These are phyloP conservation scores for Drosophila aff. DNA, from an alignment of 1,140 invertebrate species.

Conservation along the genomic window DNA sequence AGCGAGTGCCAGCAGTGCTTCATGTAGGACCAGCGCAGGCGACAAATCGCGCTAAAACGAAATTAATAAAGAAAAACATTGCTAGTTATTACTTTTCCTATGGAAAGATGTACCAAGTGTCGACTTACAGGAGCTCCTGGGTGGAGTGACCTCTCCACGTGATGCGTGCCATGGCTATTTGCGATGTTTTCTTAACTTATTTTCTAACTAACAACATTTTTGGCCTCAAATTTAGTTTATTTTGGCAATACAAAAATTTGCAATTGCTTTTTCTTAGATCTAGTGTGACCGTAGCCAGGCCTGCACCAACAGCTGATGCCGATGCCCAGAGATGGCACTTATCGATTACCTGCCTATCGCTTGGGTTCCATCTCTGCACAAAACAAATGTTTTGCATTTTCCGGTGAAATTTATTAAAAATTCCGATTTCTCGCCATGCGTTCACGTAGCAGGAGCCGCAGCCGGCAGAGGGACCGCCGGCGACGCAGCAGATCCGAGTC, in stretches of 20 bases:
- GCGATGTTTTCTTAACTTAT: no score
- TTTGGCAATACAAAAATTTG: constrained; percentile 2
- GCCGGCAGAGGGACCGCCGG: constrained; percentile 40
- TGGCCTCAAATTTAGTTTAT: background rate
- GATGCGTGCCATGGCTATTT: constrained; percentile 53
- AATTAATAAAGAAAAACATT: constrained; percentile 9
- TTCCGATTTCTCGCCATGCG: constrained; percentile 35
- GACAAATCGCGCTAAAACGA: constrained; percentile 42
- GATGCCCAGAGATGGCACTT: background rate
- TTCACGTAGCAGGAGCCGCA: constrained; percentile 60
- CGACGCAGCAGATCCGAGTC: constrained; percentile 27
- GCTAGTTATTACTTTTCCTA: background rate
- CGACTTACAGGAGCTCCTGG: constrained; percentile 51
- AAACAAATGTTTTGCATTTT: constrained; percentile 28
- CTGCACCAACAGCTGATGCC: constrained; percentile 1
- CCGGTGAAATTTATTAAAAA: constrained; percentile 23
- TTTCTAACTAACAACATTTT: constrained; percentile 10
- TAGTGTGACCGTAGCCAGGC: background rate
- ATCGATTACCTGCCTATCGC: constrained; percentile 1
- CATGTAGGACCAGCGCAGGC: constrained; percentile 71
- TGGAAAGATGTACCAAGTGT: background rate
- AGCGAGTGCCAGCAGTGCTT: constrained; percentile 86
- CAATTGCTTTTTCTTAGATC: background rate
- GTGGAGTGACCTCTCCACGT: constrained; percentile 51
- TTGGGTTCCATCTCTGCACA: background rate